Conservation (phyloP, 2,888 invertebrate species). For the Drosophila aldrichi region DNA sequence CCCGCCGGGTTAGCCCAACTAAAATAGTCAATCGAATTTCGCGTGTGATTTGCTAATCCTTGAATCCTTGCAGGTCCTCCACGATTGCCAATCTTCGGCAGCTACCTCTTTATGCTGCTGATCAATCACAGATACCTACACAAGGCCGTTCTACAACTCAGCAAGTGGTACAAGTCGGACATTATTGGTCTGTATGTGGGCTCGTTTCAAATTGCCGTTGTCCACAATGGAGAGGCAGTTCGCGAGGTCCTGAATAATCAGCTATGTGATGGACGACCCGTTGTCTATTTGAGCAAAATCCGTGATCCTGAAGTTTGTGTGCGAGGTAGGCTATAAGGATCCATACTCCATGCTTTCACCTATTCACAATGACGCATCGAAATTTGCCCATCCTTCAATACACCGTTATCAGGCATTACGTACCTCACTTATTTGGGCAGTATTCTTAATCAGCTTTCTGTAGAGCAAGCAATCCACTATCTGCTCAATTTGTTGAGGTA, state of each 20-base stretch:
- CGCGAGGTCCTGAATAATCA: conserved; percentile 87
- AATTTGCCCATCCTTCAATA: not conserved
- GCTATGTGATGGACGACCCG: conserved; percentile 88
- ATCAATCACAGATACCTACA: conserved; percentile 86
- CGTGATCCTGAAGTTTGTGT: conserved; percentile 85
- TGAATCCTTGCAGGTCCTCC: conserved; percentile 86
- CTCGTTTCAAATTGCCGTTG: conserved; percentile 85
- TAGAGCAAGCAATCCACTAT: not conserved
- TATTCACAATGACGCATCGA: not conserved
- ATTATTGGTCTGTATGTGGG: conserved; percentile 88
- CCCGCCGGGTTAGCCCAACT: conserved; percentile 87
- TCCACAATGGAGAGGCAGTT: conserved; percentile 86
- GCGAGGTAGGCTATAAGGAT: conserved; percentile 67
- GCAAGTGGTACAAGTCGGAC: conserved; percentile 87
- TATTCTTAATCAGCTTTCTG: not conserved
- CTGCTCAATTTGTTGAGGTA: not conserved
- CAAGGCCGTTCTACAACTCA: conserved; percentile 86
- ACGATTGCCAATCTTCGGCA: conserved; percentile 88
- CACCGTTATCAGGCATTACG: not conserved
- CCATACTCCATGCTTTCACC: no score
- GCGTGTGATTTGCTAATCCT: conserved; percentile 3
- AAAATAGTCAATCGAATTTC: not conserved
- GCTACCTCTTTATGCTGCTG: conserved; percentile 87
- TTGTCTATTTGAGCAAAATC: conserved; percentile 85
- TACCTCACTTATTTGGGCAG: not conserved